Base-by-base conservation (phyloP, 2,888 invertebrate genomes). In the Archips xylosteana region DNA sequence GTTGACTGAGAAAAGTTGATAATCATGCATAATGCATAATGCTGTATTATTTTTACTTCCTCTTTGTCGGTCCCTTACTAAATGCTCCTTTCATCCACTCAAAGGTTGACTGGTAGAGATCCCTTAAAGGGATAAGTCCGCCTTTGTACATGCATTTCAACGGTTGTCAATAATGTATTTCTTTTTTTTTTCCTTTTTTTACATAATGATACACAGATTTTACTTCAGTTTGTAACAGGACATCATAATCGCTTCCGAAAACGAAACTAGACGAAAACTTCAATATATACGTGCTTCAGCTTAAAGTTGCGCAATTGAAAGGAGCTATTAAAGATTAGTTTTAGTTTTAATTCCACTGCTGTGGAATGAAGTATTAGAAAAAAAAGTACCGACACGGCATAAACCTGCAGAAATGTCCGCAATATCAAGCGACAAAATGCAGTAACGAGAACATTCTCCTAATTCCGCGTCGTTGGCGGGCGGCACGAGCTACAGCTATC, bases 401-500 rank as follows among this genome's bases (percentile, higher is more conserved):
- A 51, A 51, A 34, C 23, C n/a, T 9, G 15, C 12, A 36, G n/a
- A 47, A 64, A 65, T 49, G 36, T 60, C 36, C 36, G 60, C 60
- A 57, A 57, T 57, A 57, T 23, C 57, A 9, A 65, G 65, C 65
- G 65, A 65, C 51, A 70, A 49, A 59, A 54, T 62, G 45, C 66
- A 49, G 70, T 75, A 76, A 69, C 74, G 77, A 79, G 78, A 78
- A 75, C 79, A 75, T 78, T 78, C 77, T 81, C 82, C 83, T 84
- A 83, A 85, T 81, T 83, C 81, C 75, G 77, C 80, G 78, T 83
- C 89, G 90, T 89, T 87, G 90, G 90, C 88, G 90, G 91, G 86
- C 90, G 76, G 78, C 81, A 79, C 80, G 75, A 75, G 80, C 67
- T 32, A 61, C 23, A 62, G 70, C 88, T 91, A 92, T 92, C 90